Base-by-base conservation (phyloP, 2,888 invertebrate genomes). In the Sinohyriopsis cumingii region DNA sequence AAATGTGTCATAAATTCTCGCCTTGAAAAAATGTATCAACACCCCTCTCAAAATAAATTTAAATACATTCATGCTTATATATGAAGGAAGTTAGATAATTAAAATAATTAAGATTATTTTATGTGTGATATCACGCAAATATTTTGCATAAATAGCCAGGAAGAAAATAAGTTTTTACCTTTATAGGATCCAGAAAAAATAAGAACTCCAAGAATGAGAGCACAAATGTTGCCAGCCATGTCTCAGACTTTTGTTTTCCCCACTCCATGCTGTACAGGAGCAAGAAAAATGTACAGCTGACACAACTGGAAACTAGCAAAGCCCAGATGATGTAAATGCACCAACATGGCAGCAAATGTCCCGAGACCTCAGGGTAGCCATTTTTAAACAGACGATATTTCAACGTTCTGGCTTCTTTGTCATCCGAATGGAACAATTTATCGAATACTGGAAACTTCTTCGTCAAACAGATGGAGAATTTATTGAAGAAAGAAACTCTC, bases 181-280 rank as follows among this genome's bases (percentile, higher is more conserved):
- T 89, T 19, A 90, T 67, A 6, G 90, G 90, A 73, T 90, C 89
- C 15, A 89, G 81, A 25, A 90, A 75, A 54, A 90, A 83, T 3
- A 90, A 80, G 0, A 89, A 89, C n/a, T 87, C 84, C 55, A 90
- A 81, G 77, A 90, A 88, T 1, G 89, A 85, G 18, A 89, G 60
- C n/a, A 89, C 67, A 70, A 90, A 86, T 7, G 90, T 85, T 0
- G 89, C 85, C 9, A 91, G 83, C 91, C 91, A 91, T 71, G 88
- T 86, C 53, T 88, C 87, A 1, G 90, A 88, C 67, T 89, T 89
- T 61, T 84, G 85, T 74, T 89, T 88, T 3, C 91, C 91, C 86
- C 91, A 91, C 75, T 89, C 79, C 75, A 91, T 87, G 66, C 89
- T 90, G 83, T 89, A 91, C 19, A 90, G 82, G 82, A 90, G 82